Conservation (phyloP, 2,888 invertebrate genomes). For the Cataglyphis rosenhaueri region DNA sequence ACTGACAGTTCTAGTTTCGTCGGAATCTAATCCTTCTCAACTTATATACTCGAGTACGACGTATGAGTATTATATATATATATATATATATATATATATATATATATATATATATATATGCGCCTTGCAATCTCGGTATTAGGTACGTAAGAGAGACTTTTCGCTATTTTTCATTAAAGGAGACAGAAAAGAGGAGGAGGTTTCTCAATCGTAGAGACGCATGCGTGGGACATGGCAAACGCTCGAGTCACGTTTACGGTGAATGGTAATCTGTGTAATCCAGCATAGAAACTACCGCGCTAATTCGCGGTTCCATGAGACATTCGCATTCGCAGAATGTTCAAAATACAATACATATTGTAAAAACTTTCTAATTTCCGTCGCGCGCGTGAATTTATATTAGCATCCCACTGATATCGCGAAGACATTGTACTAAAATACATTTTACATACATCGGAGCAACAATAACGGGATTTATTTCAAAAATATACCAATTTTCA, state of each 20-base stretch:
- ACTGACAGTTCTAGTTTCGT: conserved; percentile 7
- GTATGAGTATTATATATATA: not conserved
- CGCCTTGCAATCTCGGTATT: not conserved
- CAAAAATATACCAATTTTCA: not conserved
- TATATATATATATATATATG: not conserved
- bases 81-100: not conserved
- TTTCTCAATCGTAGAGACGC: conserved; percentile 2
- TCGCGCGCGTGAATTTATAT: not conserved
- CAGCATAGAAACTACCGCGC: conserved; percentile 33
- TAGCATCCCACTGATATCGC: not conserved
- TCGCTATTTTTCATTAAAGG: not conserved
- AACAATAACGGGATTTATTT: not conserved
- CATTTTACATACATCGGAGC: not conserved
- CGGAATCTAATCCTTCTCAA: not conserved
- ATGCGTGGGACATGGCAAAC: conserved; percentile 3
- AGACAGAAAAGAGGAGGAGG: not conserved
- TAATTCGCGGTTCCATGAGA: conserved; percentile 13
- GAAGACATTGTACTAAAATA: not conserved
- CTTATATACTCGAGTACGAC: conserved; percentile 19
- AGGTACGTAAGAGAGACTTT: not conserved
- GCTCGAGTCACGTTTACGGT: conserved; percentile 37
- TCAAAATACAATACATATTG: not conserved
- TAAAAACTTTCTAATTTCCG: conserved; percentile 25
- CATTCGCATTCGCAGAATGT: conserved; percentile 6
- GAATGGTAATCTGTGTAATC: conserved; percentile 32